Evolutionary conservation across 2,888 invertebrate genomes (phyloP).

Genomic region (Uloborus plumipes): DNA sequence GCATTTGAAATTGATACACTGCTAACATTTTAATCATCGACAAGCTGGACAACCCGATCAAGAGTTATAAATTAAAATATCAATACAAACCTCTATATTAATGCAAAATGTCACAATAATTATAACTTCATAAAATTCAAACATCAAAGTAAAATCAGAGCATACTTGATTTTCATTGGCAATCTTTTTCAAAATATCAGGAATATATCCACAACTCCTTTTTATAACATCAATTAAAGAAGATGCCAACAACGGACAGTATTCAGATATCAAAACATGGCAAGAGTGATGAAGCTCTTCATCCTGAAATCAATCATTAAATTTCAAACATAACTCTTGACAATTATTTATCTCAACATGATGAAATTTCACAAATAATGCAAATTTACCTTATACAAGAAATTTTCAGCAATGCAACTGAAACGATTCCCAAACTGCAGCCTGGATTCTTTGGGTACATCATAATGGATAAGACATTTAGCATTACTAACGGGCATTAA

Average conservation of each 20-base stretch:
- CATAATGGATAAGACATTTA: constrained; percentile 80
- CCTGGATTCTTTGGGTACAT: constrained; percentile 77
- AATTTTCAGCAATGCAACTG: constrained; percentile 78
- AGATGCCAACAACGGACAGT: constrained; percentile 48
- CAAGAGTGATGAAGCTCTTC: constrained; percentile 1
- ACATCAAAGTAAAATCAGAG: neutral
- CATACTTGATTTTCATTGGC: constrained; percentile 49
- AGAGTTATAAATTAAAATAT: constrained; percentile 5
- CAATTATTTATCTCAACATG: neutral
- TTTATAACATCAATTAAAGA: constrained; percentile 76
- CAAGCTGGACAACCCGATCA: too few relatives aligned
- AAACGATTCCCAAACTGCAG: constrained; percentile 81
- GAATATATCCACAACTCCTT: constrained; percentile 70
- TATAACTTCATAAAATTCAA: neutral
- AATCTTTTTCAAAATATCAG: constrained; percentile 68
- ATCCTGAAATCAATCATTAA: constrained; percentile 2
- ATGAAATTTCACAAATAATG: neutral
- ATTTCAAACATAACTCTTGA: constrained; percentile 2
- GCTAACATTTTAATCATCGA: too few relatives aligned
- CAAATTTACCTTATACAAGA: constrained; percentile 68
- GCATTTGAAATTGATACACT: too few relatives aligned
- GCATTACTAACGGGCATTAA: constrained; percentile 79
- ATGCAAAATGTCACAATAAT: too few relatives aligned
- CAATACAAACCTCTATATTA: neutral
- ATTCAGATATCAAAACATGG: constrained; percentile 51